Conservation (phyloP, 2,113 vertebrate genomes). For the Callopanchax toddi region DNA sequence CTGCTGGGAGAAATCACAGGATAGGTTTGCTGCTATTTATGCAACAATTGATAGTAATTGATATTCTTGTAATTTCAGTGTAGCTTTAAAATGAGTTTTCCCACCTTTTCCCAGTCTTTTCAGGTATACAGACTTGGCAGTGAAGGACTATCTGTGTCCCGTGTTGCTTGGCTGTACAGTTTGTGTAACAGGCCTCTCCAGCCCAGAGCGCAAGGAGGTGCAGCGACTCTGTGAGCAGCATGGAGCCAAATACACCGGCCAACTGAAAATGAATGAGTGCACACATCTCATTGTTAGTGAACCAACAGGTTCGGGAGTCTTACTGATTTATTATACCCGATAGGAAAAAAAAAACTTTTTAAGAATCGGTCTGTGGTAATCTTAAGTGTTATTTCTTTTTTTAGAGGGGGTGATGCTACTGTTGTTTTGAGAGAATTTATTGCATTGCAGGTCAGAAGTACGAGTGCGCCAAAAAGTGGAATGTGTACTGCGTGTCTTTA, state of each 20-base stretch:
- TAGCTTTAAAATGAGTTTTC: neutral
- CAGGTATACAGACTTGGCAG: constrained; percentile 85
- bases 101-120: constrained; percentile 78
- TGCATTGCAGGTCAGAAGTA: constrained; percentile 91
- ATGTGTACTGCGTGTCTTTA: constrained; percentile 91
- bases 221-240: constrained; percentile 87
- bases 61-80: too few species aligned
- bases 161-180: constrained; percentile 91
- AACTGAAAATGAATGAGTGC: constrained; percentile 96
- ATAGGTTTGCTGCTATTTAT: constrained; percentile 84
- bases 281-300: constrained; percentile 96
- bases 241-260: constrained; percentile 89
- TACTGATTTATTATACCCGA: neutral
- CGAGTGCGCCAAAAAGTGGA: constrained; percentile 95
- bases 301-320: constrained; percentile 84
- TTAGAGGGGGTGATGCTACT: too few species aligned
- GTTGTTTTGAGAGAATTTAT: neutral
- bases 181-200: constrained; percentile 92
- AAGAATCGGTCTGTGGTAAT: too few species aligned
- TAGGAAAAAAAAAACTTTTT: neutral
- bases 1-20: constrained; percentile 92
- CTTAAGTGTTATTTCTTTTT: too few species aligned
- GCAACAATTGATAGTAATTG: too few species aligned
- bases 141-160: constrained; percentile 87
- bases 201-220: constrained; percentile 87